Evolutionary conservation across 2,113 vertebrate species (phyloP), one percentile per base, ranked within the genome.

Genomic region (Cinclus cinclus): DNA sequence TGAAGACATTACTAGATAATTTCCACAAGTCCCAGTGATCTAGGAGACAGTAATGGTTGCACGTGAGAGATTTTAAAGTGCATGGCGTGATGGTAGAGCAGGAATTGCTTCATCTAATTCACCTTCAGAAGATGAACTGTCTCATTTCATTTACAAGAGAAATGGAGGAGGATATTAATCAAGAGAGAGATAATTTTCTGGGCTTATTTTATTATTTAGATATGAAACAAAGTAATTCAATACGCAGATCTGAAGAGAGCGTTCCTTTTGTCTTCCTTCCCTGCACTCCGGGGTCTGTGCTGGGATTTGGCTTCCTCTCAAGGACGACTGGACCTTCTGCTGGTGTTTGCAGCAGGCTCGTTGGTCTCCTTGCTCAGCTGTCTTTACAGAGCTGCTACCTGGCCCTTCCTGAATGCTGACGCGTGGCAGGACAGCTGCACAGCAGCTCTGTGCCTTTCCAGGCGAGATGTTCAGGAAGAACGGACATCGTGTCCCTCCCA

Each of bases 21-120:
- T 87, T 73, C 49, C 17, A 15, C 0, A 0, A 20, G 15, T 77
- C 42, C 25, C 22, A 11, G n/a, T 65, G 35, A n/a, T 37, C 5
- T n/a, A 28, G 33, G 44, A 78, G 35, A 37, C 52, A 44, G 2
- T 49, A 83, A 30, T 5, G 69, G 22, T 28, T 53, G 59, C 39
- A 27, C 55, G 8, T 6, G 3, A 10, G 80, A 6, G 13, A 5
- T 18, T 92, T 89, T 75, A 30, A 75, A 60, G 41, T 21, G 41
- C 24, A 23, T n/a, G 39, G 33, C 0, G 0, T 60, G 64, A 49
- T 64, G 37, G n/a, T 84, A 56, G 37, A 68, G 53, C 55, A 84
- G 49, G 41, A 94, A n/a, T 42, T 56, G 20, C 53, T 91, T 84
- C 27, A 7, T 56, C 19, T 84, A 39, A 39, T 56, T 70, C 46